Evolutionary conservation across 1,140 invertebrate species (phyloP), one percentile per base, ranked within the genome.

Genomic region (Harlomillsia oculata): DNA sequence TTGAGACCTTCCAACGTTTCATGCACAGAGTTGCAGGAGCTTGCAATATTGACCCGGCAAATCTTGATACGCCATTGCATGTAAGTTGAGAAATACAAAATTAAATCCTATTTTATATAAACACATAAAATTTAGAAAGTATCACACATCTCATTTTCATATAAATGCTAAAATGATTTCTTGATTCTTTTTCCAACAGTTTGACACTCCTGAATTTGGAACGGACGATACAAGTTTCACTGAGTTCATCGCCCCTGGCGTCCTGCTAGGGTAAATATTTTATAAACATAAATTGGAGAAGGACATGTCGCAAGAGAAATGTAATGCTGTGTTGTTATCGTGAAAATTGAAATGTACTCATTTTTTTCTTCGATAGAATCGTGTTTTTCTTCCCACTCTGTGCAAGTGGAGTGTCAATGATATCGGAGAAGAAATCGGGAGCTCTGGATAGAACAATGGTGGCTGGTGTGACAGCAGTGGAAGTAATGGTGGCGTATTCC

Each of bases 321-420:
- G n/a, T 30, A 4, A 14, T 20, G 20, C 2, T 3, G 6, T 2
- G 1, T 6, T 4, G 2, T 9, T 3, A 21, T 25, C 20, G 14
- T 36, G 13, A 41, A 23, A 18, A 25, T 48, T 48, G 34, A 13
- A 14, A 14, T 44, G 29, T 45, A 11, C 5, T 21, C 1, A n/a
- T 36, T 48, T 60, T 57, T 58, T 58, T 53, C 64, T 65, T 67
- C 44, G 66, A 75, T 75, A 93, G 89, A 14, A 93, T 95, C 68
- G 85, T 92, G 1, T 96, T 92, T 76, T 93, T 95, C 77, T 78
- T 95, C 72, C 89, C 92, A 20, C 87, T 93, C n/a, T 89, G 89
- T 20, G 71, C 95, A 48, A 95, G 90, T 13, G 89, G 89, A 5
- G 85, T 91, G n/a, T 82, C 85, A 1, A 80, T 96, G 69, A 85